These are phyloP conservation scores for Eulimnadia texana DNA, from an alignment of 1,140 invertebrate genomes.

Conservation along the genomic window DNA sequence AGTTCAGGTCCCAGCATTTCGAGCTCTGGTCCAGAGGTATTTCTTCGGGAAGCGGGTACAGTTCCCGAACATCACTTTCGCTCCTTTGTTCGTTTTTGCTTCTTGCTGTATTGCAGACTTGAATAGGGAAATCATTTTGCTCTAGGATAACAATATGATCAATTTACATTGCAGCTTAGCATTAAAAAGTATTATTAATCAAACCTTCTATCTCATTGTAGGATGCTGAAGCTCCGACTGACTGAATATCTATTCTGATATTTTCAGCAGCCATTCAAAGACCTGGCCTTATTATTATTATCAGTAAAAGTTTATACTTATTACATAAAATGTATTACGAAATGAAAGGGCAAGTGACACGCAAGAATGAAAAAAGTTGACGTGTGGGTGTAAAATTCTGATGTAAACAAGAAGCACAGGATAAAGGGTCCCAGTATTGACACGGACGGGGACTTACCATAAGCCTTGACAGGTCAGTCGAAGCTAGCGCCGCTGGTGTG, in stretches of 20 bases:
- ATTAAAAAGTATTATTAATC: background rate
- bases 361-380: no score
- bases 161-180: no score
- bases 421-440: no score
- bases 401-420: no score
- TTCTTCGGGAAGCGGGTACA: constrained; percentile 2
- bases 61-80: background rate
- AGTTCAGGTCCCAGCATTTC: constrained; percentile 65
- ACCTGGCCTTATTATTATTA: background rate
- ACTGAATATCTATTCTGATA: background rate
- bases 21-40: constrained; percentile 5
- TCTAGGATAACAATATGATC: no score
- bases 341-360: no score
- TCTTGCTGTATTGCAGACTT: constrained; percentile 13
- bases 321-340: no score
- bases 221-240: background rate
- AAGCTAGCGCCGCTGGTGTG: no score
- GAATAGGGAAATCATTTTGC: background rate
- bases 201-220: background rate
- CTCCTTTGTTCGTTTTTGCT: background rate
- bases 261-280: background rate
- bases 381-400: no score
- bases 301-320: background rate
- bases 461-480: no score
- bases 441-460: no score